Evolutionary conservation across 2,888 invertebrate species (phyloP).

Genomic region (Ophioninae sp.): DNA sequence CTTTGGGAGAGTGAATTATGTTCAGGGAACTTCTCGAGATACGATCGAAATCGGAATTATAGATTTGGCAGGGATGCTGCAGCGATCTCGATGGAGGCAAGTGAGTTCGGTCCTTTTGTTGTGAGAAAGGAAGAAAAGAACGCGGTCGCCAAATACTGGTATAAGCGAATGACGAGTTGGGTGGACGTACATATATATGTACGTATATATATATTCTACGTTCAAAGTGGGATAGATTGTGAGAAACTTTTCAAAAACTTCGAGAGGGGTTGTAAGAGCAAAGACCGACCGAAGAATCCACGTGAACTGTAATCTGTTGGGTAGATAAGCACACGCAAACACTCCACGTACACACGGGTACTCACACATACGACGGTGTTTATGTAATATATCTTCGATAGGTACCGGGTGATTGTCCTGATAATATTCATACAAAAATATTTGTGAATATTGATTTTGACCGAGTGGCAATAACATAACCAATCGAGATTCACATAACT

Average conservation of each 20-base stretch:
- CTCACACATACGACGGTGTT: too few relatives aligned
- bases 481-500: too few relatives aligned
- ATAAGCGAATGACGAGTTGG: not conserved
- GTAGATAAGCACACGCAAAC: not conserved
- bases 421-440: too few relatives aligned
- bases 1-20: conserved; percentile 1
- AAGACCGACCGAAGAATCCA: conserved; percentile 24
- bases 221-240: not conserved
- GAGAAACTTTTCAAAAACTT: conserved; percentile 1
- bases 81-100: conserved; percentile 27
- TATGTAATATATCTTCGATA: not conserved
- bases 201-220: not conserved
- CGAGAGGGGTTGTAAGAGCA: conserved; percentile 10
- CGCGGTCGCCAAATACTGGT: not conserved
- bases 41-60: conserved; percentile 38
- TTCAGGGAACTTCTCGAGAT: not conserved
- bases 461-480: too few relatives aligned
- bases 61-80: conserved; percentile 3
- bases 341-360: not conserved
- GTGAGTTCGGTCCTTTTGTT: conserved; percentile 21
- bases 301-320: conserved; percentile 9
- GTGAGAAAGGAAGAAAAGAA: conserved; percentile 8
- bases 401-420: not conserved
- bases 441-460: too few relatives aligned
- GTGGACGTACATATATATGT: not conserved